These are phyloP conservation scores for Tachysurus fulvidraco DNA, from an alignment of 2,113 vertebrate genomes.

Conservation along the genomic window DNA sequence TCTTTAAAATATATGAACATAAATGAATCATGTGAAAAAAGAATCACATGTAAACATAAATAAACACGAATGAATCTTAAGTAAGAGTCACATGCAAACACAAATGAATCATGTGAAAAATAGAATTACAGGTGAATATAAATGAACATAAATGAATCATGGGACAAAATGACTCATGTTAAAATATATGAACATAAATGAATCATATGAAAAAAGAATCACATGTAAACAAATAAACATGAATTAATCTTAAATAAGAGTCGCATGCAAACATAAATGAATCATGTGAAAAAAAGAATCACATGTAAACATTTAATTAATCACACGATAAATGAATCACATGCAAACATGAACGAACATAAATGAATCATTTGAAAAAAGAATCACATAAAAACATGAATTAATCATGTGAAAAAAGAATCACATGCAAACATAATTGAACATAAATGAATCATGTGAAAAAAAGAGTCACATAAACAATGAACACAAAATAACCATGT, in stretches of 20 bases:
- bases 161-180: not conserved
- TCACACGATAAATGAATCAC: not conserved
- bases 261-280: not conserved
- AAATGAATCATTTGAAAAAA: not conserved
- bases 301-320: too few relatives aligned
- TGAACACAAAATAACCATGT: not conserved
- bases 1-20: not conserved
- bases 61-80: not conserved
- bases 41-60: too few relatives aligned
- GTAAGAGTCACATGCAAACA: not conserved
- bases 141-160: not conserved
- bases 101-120: not conserved
- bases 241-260: too few relatives aligned
- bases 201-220: too few relatives aligned
- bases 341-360: not conserved
- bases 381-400: not conserved
- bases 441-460: not conserved
- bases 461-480: not conserved
- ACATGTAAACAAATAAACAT: not conserved
- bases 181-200: too few relatives aligned
- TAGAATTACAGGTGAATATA: not conserved
- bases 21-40: not conserved
- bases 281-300: not conserved
- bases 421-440: not conserved
- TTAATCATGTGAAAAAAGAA: not conserved